Evolutionary conservation across 2,888 invertebrate genomes (phyloP).

Genomic region (Orthosia cruda): DNA sequence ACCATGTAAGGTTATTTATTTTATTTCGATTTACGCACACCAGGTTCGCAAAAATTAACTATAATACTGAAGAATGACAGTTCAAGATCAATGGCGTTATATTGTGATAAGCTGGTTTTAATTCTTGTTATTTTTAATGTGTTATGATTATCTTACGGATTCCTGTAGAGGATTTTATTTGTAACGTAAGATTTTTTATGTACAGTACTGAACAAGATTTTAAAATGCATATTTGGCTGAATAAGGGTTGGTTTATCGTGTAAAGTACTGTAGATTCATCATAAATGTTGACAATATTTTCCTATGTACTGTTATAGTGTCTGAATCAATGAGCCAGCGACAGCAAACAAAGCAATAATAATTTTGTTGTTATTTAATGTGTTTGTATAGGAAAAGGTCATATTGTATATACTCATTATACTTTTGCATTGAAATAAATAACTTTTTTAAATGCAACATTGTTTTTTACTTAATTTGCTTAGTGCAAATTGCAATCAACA

Average conservation of each 20-base stretch:
- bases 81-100: slow-evolving; percentile 11
- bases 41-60: not conserved
- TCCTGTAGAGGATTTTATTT: not conserved
- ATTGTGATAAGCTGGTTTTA: slow-evolving; percentile 23
- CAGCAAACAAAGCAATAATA: slow-evolving; percentile 69
- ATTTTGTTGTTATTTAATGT: slow-evolving; percentile 68
- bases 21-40: not conserved
- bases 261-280: slow-evolving; percentile 3
- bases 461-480: slow-evolving; percentile 32
- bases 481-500: not conserved
- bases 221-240: not conserved
- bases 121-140: slow-evolving; percentile 15
- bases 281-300: slow-evolving; percentile 26
- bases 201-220: slow-evolving; percentile 9
- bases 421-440: slow-evolving; percentile 80
- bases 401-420: slow-evolving; percentile 81
- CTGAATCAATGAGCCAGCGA: slow-evolving; percentile 24
- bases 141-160: slow-evolving; percentile 10
- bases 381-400: slow-evolving; percentile 75
- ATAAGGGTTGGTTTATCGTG: slow-evolving; percentile 1
- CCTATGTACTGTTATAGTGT: slow-evolving; percentile 36
- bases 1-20: slow-evolving; percentile 28
- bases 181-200: not conserved
- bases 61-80: not conserved
- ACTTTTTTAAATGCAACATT: slow-evolving; percentile 71